phyloP scores from a whole-genome alignment of 1,140 invertebrate species.

The Temnothorax longispinosus region DNA sequence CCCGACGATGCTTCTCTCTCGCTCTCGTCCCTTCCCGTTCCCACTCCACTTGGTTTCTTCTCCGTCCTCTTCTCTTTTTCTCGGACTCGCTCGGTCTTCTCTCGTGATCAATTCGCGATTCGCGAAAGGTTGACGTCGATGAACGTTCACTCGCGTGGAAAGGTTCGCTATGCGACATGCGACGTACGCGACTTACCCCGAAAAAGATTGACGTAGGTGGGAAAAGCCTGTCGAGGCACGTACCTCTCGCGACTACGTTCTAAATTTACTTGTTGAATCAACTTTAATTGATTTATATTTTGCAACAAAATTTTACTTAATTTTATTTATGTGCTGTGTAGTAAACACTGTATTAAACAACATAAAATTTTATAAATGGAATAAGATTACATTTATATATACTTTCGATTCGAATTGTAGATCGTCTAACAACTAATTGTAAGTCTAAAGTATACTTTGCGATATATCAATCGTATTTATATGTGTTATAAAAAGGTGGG shows the following conservation, averaged over 20 bases:
- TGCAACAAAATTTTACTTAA: neutral
- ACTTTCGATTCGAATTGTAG: neutral
- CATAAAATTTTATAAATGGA: neutral
- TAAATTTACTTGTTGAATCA: too few species aligned
- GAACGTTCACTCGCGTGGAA: neutral
- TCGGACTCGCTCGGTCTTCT: neutral
- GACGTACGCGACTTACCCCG: neutral
- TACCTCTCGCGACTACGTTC: neutral
- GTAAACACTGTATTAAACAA: neutral
- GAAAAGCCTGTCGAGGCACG: neutral
- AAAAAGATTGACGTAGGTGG: neutral
- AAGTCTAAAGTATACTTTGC: neutral
- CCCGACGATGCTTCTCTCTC: conserved; percentile 52
- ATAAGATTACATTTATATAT: neutral
- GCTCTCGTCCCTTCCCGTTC: neutral
- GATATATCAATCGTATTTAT: neutral
- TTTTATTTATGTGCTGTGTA: neutral
- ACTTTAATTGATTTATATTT: neutral
- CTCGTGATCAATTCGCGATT: conserved; percentile 37
- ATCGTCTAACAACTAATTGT: neutral
- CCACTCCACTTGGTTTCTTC: neutral
- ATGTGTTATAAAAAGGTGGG: neutral
- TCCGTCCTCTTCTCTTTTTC: neutral
- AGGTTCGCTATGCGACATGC: neutral
- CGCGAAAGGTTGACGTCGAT: conserved; percentile 19